A percentile compares a stretch with the other conserved stretches of the same genome.
phyloP scores from a whole-genome alignment of 92 coral and sea anemone species.

The Paramuricea clavata region DNA sequence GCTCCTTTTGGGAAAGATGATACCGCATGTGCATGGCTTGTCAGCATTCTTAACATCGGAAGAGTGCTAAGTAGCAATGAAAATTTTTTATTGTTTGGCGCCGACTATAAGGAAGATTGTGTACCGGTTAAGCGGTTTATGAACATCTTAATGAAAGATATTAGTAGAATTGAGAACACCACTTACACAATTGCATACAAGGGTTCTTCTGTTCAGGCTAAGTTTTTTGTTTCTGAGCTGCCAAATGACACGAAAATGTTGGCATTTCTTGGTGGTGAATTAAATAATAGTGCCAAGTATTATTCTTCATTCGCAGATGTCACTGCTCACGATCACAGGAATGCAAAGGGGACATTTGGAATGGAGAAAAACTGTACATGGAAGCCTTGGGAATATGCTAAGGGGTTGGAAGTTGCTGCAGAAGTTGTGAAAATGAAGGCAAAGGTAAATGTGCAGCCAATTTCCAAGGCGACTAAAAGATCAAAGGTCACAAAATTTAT shows the following conservation, averaged over 20 bases:
- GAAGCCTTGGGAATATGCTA: constrained; percentile 46
- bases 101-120: background rate
- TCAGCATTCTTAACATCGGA: background rate
- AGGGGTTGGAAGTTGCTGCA: constrained; percentile 29
- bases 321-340: background rate
- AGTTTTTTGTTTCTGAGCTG: constrained; percentile 29
- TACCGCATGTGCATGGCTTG: background rate
- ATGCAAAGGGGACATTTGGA: constrained; percentile 26
- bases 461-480: constrained; percentile 22
- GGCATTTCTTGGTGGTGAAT: too few species aligned
- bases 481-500: constrained; percentile 32
- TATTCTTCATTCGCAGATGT: constrained; percentile 55
- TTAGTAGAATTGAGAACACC: background rate
- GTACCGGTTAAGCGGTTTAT: background rate
- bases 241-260: constrained; percentile 35
- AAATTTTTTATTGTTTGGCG: background rate
- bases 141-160: background rate
- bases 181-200: background rate
- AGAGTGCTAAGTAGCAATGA: background rate
- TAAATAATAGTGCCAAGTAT: constrained; percentile 38
- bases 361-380: background rate
- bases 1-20: background rate
- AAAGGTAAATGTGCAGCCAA: background rate
- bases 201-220: constrained; percentile 41
- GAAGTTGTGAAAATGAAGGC: constrained; percentile 36